phyloP scores from a whole-genome alignment of 2,888 invertebrate genomes.

The Terebella lapidaria region DNA sequence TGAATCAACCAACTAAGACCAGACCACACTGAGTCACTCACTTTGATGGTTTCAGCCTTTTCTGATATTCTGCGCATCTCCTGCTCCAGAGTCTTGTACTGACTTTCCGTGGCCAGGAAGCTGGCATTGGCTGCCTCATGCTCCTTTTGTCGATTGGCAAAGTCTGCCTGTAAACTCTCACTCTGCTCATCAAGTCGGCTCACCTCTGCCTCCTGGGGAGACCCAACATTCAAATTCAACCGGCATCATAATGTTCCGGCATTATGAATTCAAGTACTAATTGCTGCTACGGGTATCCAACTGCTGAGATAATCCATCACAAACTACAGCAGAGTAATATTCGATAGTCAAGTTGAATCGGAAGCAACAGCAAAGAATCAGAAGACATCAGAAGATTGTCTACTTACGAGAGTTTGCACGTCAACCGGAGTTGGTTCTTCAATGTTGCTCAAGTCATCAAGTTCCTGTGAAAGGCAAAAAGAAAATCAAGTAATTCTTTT shows the following conservation, averaged over 20 bases:
- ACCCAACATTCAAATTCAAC: too few relatives aligned
- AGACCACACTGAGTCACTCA: background rate
- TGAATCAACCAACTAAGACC: too few relatives aligned
- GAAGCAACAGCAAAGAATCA: too few relatives aligned
- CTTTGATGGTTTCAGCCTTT: constrained; percentile 15
- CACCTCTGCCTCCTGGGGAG: background rate
- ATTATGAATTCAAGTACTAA: too few relatives aligned
- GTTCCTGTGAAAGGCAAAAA: constrained; percentile 31
- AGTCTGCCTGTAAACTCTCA: background rate
- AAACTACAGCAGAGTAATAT: too few relatives aligned
- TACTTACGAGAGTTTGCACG: constrained; percentile 45
- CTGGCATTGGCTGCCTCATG: background rate
- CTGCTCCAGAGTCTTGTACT: constrained; percentile 6
- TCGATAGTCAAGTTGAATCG: too few relatives aligned
- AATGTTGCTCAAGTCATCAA: constrained; percentile 39
- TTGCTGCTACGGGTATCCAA: too few relatives aligned
- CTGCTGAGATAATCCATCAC: too few relatives aligned
- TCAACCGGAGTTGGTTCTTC: constrained; percentile 50
- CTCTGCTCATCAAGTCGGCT: background rate
- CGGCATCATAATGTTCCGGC: too few relatives aligned
- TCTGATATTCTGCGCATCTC: constrained; percentile 10
- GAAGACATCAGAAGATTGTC: background rate
- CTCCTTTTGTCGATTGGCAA: background rate
- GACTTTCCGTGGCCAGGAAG: constrained; percentile 4
- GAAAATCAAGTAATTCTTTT: too few relatives aligned